Conservation (phyloP, 2,888 invertebrate genomes). For the Andrena marginata region DNA sequence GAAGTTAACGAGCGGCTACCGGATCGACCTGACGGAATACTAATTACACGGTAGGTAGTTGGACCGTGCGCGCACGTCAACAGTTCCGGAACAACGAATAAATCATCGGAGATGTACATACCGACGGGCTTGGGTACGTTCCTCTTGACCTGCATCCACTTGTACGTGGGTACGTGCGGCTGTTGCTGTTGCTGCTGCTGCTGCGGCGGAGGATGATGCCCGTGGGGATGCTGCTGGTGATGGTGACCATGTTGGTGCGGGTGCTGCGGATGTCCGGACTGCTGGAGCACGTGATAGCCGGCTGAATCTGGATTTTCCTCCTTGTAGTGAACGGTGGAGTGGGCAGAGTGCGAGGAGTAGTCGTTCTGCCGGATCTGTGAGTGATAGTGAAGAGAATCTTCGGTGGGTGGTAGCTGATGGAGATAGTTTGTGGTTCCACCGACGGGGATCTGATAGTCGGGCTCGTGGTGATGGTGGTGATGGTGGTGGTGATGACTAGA, state of each 20-base stretch:
- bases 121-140: slow-evolving; percentile 97
- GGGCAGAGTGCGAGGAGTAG: slow-evolving; percentile 87
- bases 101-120: slow-evolving; percentile 84
- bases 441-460: slow-evolving; percentile 86
- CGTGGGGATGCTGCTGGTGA: slow-evolving; percentile 81
- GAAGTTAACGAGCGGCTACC: slow-evolving; percentile 54
- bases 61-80: not conserved
- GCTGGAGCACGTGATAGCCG: slow-evolving; percentile 82
- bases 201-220: slow-evolving; percentile 78
- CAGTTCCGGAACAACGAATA: slow-evolving; percentile 1
- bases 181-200: slow-evolving; percentile 85
- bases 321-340: slow-evolving; percentile 86
- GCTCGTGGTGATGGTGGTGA: slow-evolving; percentile 86
- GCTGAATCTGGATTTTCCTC: slow-evolving; percentile 86
- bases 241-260: slow-evolving; percentile 83
- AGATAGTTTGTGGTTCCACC: slow-evolving; percentile 78
- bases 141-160: slow-evolving; percentile 99
- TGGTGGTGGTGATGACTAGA: slow-evolving; percentile 85
- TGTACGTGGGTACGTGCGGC: slow-evolving; percentile 94
- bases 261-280: slow-evolving; percentile 80
- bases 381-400: slow-evolving; percentile 81
- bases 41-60: slow-evolving; percentile 70
- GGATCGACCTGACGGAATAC: slow-evolving; percentile 60
- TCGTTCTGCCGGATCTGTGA: slow-evolving; percentile 85
- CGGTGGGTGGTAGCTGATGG: slow-evolving; percentile 75